Evolutionary conservation across 2,797 vertebrate genomes (phyloP), one percentile per base, ranked within the genome.

Genomic region (Perodicticus potto): DNA sequence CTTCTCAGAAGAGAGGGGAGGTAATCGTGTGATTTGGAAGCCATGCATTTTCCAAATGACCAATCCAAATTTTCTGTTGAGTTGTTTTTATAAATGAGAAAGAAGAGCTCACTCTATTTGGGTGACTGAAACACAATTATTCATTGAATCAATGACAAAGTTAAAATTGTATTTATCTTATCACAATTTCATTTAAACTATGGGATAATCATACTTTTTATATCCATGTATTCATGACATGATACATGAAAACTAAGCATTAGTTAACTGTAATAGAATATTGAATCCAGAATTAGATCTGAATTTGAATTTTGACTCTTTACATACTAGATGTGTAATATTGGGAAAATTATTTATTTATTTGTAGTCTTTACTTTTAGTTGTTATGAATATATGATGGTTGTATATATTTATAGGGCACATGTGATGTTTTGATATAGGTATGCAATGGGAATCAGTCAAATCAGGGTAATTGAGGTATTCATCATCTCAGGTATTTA

Each of bases 11-110:
- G 63, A 93, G 78, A 93, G 19, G 53, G 45, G 57, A 84, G 94
- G 53, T 43, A 80, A 57, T 96, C 80, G 61, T 95, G 96, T 92
- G 87, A 84, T 95, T 96, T 91, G 87, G 55, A 96, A 92, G 85
- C 37, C 59, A 32, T 72, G 37, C 13, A 74, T 84, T 96, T 97
- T 96, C 93, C 37, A 93, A 95, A 96, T 49, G 93, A 94, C 57
- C 63, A 85, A 80, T 53, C 23, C 74, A 86, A 95, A 76, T 34
- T 81, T 96, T 90, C 17, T 81, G 57, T 61, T 70, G 74, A 84
- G 43, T 37, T 90, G 27, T 69, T 92, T 92, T 89, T 77, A 70
- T 76, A 95, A 86, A 88, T 83, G 53, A 95, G 34, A 96, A 86
- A 94, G n/a, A 23, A 29, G 67, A 86, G 12, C 83, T 53, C n/a